Base-by-base conservation (phyloP, 2,888 invertebrate genomes). In the Villa cingulata region DNA sequence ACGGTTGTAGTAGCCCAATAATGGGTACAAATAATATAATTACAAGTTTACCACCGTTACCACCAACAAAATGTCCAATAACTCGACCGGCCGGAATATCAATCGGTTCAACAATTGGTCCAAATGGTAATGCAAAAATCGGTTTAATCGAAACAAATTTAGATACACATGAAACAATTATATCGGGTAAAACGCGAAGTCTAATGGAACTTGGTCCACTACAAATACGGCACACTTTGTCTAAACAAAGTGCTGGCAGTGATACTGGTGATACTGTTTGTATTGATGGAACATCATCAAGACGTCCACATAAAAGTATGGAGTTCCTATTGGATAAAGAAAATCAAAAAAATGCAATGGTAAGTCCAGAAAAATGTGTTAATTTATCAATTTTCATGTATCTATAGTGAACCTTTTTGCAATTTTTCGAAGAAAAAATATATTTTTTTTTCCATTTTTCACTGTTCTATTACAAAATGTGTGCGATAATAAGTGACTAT, bases 281-380 rank as follows among this genome's bases (percentile, higher is more conserved):
- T n/a, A 43, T 43, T 32, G 51, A 48, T 40, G 45, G 42, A 37
- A 46, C 60, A 36, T 59, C 62, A 62, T 59, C 62, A 62, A 73
- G 66, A 46, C 64, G 78, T 53, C 85, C 85, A 45, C 86, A 86
- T 74, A 88, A 89, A 74, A 89, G 88, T 72, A 90, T 91, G 90
- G 91, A 91, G 78, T 91, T 90, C 75, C 80, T 91, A 67, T 78
- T 91, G 70, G 90, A 90, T 73, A 90, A 89, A 74, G 86, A 89
- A 69, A 89, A 87, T 74, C 83, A 88, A 65, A 84, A 83, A 65
- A 81, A 80, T 59, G 80, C 85, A 59, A 81, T 87, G 87, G 88
- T 88, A 65, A 82, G 84, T 75, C 43, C 7, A 32, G 7, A 23
- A 23, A 23, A 23, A 23, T 23, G 4, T 23, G 23, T 23, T 23